Percentiles rank a stretch among this genome's conserved stretches.
Conservation (phyloP, 2,888 invertebrate genomes). For the Sepiola atlantica region DNA sequence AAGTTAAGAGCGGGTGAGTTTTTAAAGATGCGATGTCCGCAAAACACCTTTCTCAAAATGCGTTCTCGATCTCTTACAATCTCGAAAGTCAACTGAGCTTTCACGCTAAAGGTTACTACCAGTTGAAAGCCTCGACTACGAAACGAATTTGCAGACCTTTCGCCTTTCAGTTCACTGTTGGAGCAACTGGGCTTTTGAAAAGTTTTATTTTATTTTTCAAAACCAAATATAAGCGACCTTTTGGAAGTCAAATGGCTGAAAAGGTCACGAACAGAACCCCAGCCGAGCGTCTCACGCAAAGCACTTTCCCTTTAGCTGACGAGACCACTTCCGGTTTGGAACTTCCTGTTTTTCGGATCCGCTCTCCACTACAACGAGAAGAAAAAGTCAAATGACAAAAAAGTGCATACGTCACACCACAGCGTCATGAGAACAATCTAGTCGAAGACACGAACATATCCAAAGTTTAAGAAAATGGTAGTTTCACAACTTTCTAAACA, state of each 20-base stretch:
- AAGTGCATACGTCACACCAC: neutral
- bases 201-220: neutral
- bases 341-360: conserved; percentile 18
- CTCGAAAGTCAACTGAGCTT: neutral
- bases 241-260: conserved; percentile 18
- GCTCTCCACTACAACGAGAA: neutral
- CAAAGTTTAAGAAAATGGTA: neutral
- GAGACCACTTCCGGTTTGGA: conserved; percentile 32
- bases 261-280: neutral
- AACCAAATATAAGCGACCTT: neutral
- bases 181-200: neutral
- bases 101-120: neutral
- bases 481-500: neutral
- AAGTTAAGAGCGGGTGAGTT: too few relatives aligned
- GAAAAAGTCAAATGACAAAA: neutral
- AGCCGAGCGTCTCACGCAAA: conserved; percentile 3
- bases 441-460: neutral
- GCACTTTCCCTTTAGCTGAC: conserved; percentile 20
- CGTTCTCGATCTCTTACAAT: neutral
- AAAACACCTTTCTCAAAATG: too few relatives aligned
- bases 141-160: neutral
- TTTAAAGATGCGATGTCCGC: too few relatives aligned
- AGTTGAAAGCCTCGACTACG: neutral
- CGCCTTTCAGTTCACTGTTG: neutral
- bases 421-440: neutral